Conservation (phyloP, 2,888 invertebrate species). For the Epirrita christyi region DNA sequence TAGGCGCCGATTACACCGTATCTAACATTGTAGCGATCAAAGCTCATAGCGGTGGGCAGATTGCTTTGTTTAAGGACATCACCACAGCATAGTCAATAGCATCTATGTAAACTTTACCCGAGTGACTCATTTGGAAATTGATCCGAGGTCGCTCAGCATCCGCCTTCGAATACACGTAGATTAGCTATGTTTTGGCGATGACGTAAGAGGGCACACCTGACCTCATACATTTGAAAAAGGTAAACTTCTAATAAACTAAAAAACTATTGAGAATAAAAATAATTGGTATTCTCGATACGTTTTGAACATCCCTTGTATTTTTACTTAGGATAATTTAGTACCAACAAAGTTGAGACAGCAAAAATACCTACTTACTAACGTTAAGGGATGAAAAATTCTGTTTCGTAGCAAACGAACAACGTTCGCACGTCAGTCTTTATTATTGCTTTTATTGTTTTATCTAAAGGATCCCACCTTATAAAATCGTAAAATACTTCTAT, state of each 20-base stretch:
- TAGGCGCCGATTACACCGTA: conserved; percentile 10
- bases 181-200: conserved; percentile 45
- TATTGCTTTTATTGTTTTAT: no score
- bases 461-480: background rate
- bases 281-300: no score
- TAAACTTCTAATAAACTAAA: no score
- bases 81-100: conserved; percentile 5
- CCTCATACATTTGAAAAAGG: no score
- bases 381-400: background rate
- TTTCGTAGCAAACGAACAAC: background rate
- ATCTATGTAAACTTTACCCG: background rate
- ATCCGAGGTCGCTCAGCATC: conserved; percentile 69
- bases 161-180: conserved; percentile 55
- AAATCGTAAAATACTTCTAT: background rate
- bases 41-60: conserved; percentile 43
- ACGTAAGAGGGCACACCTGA: conserved; percentile 37
- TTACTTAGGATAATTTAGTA: no score
- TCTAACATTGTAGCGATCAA: conserved; percentile 7
- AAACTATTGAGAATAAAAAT: no score
- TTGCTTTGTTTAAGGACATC: conserved; percentile 36
- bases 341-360: no score
- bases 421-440: background rate
- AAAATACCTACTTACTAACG: no score
- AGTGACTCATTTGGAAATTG: conserved; percentile 69
- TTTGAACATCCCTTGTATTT: no score